phyloP scores from a whole-genome alignment of 2,888 invertebrate genomes.

The Cryptocheilus praepositus region DNA sequence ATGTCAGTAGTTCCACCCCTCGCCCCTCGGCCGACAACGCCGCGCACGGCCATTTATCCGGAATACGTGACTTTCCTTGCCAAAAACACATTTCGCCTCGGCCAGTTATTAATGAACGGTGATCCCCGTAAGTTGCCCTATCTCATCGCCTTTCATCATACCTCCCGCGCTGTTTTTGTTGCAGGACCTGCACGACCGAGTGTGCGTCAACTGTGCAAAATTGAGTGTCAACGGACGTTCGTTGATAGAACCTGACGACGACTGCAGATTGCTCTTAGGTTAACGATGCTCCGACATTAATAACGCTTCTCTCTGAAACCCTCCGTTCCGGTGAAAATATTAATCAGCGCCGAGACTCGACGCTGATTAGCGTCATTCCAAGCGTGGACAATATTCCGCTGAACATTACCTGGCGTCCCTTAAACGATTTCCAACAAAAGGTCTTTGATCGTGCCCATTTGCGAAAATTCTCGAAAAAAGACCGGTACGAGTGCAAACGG shows the following conservation, averaged over 20 bases:
- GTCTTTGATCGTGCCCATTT: neutral
- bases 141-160: neutral
- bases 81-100: slow-evolving; percentile 61
- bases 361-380: slow-evolving; percentile 21
- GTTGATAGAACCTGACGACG: neutral
- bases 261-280: slow-evolving; percentile 20
- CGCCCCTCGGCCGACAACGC: slow-evolving; percentile 24
- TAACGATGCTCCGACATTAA: slow-evolving; percentile 24
- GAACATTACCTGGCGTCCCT: too few relatives aligned
- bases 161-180: slow-evolving; percentile 28
- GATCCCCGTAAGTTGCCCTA: slow-evolving; percentile 26
- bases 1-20: slow-evolving; percentile 58
- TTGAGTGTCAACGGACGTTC: neutral
- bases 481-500: slow-evolving; percentile 30
- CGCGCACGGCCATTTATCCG: slow-evolving; percentile 60
- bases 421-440: neutral
- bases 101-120: slow-evolving; percentile 67
- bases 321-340: slow-evolving; percentile 6
- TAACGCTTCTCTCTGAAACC: slow-evolving; percentile 12
- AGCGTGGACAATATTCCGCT: neutral
- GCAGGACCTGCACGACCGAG: slow-evolving; percentile 21
- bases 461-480: neutral
- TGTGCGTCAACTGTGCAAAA: neutral
- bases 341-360: neutral
- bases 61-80: slow-evolving; percentile 68